Evolutionary conservation across 1,140 invertebrate species (phyloP), one percentile per base, ranked within the genome.

Genomic region (Notospermus geniculatus): DNA sequence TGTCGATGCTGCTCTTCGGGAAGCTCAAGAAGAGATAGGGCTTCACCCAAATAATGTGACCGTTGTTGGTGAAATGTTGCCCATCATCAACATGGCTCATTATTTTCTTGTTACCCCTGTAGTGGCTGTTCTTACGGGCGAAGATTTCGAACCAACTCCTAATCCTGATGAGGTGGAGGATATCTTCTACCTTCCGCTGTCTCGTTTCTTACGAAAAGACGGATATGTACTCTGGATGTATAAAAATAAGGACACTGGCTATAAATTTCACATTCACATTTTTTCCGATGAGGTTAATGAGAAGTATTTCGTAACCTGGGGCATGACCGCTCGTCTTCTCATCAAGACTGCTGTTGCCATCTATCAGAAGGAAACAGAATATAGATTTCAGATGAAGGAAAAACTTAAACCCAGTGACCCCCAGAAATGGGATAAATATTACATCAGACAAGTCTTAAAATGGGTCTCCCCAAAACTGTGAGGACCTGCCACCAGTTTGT

Each of bases 1-100:
- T 50, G n/a, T 50, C n/a, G 46, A 50, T n/a, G n/a, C 46, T 4
- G 46, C 46, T 7, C 46, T 50, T 9, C n/a, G 46, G 25, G 46
- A 50, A 50, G 46, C 46, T 50, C 46, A 27, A 5, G 46, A 50
- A 50, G 46, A 50, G 25, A 50, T 50, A 5, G 46, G 46, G 4
- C 46, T 50, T 27, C 25, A 19, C n/a, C 46, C 46, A 23, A 27
- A 50, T 50, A n/a, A 27, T 5, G 46, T 50, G n/a, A 27, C n/a
- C n/a, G 46, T 50, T 9, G n/a, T 50, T 50, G n/a, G 46, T 50
- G 46, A 50, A 50, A 23, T 50, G 19, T 19, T 50, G n/a, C 46
- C 46, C n/a, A 23, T 50, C n/a, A 23, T 50, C 46, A 23, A 23
- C n/a, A 23, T 50, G 46, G n/a, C n/a, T 19, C 25, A 50, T 27